phyloP scores from a whole-genome alignment of 2,888 invertebrate genomes.

The Frankliniella intonsa region DNA sequence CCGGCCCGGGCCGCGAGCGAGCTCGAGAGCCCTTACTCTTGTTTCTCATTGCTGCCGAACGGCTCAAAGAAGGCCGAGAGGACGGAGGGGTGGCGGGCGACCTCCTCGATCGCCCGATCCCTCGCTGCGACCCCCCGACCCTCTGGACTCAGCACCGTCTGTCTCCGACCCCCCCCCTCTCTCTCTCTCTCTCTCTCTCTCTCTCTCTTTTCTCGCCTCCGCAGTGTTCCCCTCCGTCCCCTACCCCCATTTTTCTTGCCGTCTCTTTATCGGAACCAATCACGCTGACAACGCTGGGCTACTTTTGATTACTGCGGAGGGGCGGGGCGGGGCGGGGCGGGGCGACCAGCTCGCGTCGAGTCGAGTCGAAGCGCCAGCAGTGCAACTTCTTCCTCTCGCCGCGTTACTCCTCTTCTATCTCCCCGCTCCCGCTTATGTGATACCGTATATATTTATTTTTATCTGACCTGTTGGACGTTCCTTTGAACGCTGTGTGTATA shows the following conservation, averaged over 20 bases:
- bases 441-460: too few species aligned
- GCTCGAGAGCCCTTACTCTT: too few species aligned
- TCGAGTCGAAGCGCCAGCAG: too few species aligned
- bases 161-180: background rate
- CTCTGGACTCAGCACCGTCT: background rate
- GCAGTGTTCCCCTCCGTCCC: background rate
- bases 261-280: background rate
- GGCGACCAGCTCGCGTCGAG: too few species aligned
- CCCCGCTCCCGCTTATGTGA: too few species aligned
- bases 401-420: too few species aligned
- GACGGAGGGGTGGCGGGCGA: background rate
- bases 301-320: background rate
- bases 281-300: background rate
- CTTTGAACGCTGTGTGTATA: too few species aligned
- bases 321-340: too few species aligned
- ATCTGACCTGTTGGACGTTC: too few species aligned
- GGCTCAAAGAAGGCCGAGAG: background rate
- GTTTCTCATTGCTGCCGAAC: too few species aligned
- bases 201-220: background rate
- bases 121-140: too few species aligned
- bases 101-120: background rate
- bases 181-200: background rate
- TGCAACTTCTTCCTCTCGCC: too few species aligned
- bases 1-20: background rate
- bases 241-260: background rate